A percentile compares a stretch with the other conserved stretches of the same genome.
phyloP scores from a whole-genome alignment of 2,888 invertebrate genomes.

The Drosophila putrida region DNA sequence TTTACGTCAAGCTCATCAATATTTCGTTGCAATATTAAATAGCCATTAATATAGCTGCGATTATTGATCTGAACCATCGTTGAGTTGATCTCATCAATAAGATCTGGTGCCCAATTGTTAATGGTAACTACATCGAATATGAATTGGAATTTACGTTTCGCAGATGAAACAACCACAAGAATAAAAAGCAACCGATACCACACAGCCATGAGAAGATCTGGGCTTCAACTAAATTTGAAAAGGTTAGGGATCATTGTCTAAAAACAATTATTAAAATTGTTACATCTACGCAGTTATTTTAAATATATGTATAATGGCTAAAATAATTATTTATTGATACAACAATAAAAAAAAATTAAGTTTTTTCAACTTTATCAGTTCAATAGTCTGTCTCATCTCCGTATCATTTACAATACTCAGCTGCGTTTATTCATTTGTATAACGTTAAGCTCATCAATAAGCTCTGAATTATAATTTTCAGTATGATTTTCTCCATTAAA shows the following conservation, averaged over 20 bases:
- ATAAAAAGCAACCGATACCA: slow-evolving; percentile 7
- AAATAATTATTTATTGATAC: not conserved
- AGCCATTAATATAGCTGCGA: slow-evolving; percentile 14
- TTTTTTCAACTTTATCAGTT: not conserved
- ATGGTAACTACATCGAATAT: slow-evolving; percentile 5
- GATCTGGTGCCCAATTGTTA: not conserved
- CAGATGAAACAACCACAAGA: slow-evolving; percentile 4
- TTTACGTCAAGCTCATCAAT: slow-evolving; percentile 9
- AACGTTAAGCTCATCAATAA: not conserved
- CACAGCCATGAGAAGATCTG: not conserved
- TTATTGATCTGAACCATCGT: slow-evolving; percentile 6
- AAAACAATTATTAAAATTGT: slow-evolving; percentile 1
- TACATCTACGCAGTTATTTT: not conserved
- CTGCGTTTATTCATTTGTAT: slow-evolving; percentile 21
- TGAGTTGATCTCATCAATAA: slow-evolving; percentile 1
- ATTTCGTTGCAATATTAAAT: slow-evolving; percentile 8
- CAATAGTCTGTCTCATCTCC: not conserved
- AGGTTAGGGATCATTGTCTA: not conserved
- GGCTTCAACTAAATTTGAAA: not conserved
- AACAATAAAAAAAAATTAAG: too few species aligned
- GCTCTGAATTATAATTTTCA: not conserved
- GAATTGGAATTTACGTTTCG: slow-evolving; percentile 9
- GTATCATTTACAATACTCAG: not conserved
- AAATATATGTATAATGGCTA: not conserved
- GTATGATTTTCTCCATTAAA: not conserved